phyloP scores from a whole-genome alignment of 2,113 vertebrate genomes.

The Platycercus adscitus region DNA sequence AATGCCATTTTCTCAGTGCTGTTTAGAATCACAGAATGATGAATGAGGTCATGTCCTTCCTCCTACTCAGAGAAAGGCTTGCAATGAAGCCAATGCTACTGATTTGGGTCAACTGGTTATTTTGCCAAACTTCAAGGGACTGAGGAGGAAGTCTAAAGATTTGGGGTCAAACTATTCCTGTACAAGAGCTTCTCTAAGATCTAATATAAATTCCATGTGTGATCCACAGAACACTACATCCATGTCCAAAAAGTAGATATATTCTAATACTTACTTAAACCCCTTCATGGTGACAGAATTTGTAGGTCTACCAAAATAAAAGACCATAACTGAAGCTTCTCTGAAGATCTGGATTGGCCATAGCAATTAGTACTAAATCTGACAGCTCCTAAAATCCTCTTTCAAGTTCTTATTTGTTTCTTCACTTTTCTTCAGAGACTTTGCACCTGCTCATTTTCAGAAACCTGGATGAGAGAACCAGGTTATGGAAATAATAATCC shows the following conservation, averaged over 20 bases:
- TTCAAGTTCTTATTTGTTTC: conserved; percentile 52
- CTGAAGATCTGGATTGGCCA: conserved; percentile 18
- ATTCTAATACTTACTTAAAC: conserved; percentile 34
- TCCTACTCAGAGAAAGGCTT: neutral
- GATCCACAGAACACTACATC: neutral
- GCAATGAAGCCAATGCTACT: neutral
- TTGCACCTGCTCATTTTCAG: conserved; percentile 35
- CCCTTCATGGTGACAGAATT: conserved; percentile 39
- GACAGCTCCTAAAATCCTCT: conserved; percentile 21
- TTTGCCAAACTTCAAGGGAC: neutral
- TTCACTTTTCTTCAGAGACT: conserved; percentile 54
- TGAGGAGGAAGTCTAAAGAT: neutral
- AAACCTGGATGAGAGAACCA: neutral
- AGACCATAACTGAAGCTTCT: conserved; percentile 35
- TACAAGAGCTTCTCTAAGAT: neutral
- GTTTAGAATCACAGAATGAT: neutral
- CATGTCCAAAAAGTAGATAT: neutral
- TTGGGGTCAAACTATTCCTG: neutral
- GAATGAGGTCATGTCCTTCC: neutral
- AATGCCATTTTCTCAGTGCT: neutral
- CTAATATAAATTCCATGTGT: conserved; percentile 10
- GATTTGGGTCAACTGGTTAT: neutral
- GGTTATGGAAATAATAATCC: conserved; percentile 55
- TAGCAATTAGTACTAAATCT: conserved; percentile 12
- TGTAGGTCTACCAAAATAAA: conserved; percentile 34